Conservation (phyloP, 2,113 vertebrate genomes). For the Triplophysa rosa region DNA sequence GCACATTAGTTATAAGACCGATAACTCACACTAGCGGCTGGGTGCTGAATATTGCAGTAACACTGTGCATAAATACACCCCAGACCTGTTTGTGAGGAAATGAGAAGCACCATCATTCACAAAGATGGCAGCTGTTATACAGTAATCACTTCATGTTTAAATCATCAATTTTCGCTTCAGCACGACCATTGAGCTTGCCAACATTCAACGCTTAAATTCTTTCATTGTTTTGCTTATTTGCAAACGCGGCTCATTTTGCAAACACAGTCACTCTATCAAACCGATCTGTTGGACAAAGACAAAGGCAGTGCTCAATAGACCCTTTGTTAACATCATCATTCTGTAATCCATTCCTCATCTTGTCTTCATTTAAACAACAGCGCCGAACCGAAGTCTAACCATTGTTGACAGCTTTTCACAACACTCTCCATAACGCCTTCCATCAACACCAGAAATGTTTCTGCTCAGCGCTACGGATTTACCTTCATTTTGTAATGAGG, state of each 20-base stretch:
- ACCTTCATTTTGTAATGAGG: conserved; percentile 2
- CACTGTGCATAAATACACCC: conserved; percentile 7
- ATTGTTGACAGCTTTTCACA: conserved; percentile 42
- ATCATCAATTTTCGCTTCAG: background rate
- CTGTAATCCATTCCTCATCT: conserved; percentile 4
- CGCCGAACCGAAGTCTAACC: background rate
- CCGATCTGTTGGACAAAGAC: conserved; percentile 16
- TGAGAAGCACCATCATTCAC: conserved; percentile 1
- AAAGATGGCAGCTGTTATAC: background rate
- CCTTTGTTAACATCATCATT: conserved; percentile 44
- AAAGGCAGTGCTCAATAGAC: conserved; percentile 26
- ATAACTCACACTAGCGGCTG: background rate
- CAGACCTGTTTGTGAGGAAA: background rate
- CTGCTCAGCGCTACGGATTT: background rate
- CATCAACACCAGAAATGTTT: background rate
- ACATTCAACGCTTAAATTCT: background rate
- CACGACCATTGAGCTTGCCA: background rate
- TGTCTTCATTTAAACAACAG: conserved; percentile 17
- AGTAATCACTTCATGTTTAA: background rate
- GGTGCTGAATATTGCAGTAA: no score
- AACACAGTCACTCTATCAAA: conserved; percentile 18
- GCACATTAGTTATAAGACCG: conserved; percentile 21
- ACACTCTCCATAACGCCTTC: background rate
- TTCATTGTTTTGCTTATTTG: conserved; percentile 27
- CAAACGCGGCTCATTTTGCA: conserved; percentile 8